A percentile compares a stretch with the other conserved stretches of the same genome.
Evolutionary conservation across 2,888 invertebrate genomes (phyloP).

Genomic region (Conus canariensis): DNA sequence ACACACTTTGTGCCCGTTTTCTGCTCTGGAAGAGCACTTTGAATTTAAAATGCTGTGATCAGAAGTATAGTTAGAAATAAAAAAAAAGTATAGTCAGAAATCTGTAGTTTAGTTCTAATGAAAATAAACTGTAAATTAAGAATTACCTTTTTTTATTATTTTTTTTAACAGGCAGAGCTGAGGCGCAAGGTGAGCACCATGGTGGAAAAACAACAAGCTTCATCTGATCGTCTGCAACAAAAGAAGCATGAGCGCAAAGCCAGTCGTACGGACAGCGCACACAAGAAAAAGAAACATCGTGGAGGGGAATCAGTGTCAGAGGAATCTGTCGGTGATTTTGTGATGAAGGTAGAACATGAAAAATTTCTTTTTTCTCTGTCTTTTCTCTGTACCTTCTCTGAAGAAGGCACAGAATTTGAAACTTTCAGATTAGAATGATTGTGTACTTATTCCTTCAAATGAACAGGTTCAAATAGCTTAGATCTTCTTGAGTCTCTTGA

Average conservation of each 20-base stretch:
- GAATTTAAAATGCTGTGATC: no score
- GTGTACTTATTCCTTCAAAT: no score
- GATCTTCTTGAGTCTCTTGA: no score
- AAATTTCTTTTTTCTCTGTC: background rate
- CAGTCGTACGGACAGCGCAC: background rate
- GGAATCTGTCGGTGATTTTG: background rate
- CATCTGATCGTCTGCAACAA: background rate
- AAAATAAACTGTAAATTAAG: background rate
- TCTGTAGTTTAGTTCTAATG: background rate
- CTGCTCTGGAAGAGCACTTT: no score
- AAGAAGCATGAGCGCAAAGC: background rate
- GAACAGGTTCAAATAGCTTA: no score
- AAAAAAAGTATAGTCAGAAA: no score
- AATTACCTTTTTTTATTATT: background rate
- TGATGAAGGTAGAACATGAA: background rate
- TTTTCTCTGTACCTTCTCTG: no score
- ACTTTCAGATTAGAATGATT: no score
- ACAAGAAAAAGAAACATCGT: conserved; percentile 7
- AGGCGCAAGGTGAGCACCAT: background rate
- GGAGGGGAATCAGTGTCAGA: background rate
- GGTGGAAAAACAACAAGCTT: background rate
- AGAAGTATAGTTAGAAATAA: no score
- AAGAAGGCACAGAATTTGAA: no score
- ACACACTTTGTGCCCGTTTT: no score
- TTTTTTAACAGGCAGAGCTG: background rate